Evolutionary conservation across 2,797 vertebrate genomes (phyloP), one percentile per base, ranked within the genome.

Genomic region (Numenius phaeopus): DNA sequence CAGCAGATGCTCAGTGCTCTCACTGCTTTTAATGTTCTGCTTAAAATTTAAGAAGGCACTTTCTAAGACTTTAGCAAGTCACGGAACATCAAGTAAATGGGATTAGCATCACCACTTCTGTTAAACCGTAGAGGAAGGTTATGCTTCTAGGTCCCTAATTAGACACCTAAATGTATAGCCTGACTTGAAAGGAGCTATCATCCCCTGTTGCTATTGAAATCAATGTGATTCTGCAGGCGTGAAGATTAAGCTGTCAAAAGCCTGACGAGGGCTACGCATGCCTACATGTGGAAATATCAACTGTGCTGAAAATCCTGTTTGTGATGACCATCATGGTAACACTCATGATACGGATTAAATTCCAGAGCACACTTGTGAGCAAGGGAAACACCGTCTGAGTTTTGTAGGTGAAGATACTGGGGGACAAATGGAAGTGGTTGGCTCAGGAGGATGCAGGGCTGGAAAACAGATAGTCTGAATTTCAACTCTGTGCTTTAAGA

Each of bases 31-130:
- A 57, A 42, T 44, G 44, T 20, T 75, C 86, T 89, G 75, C 54
- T 89, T 75, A 80, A 85, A 71, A 94, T 94, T 61, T 91, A 80
- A 80, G 79, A 62, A 80, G 67, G 61, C 1, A 4, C 50, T 85
- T 90, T 40, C n/a, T 78, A 70, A 92, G 79, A 52, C 78, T 71
- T 94, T 24, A 86, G 44, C 49, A 70, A 75, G 94, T 85, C 86
- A 78, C 1, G 54, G 88, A 93, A 62, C 78, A 78, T 61, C 18
- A 54, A 64, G 57, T 75, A 80, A 89, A 95, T 42, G 39, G 47
- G 57, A 94, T 87, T 84, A 75, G 75, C 70, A 87, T 49, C 77
- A 82, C 27, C 40, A 23, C 2, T 71, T 70, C 72, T 65, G 59
- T 72, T 66, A 72, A 77, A 52, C 10, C 54, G 40, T 34, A 72